A percentile compares a stretch with the other conserved stretches of the same genome.
These are phyloP conservation scores for Seriola rivoliana DNA, from an alignment of 2,113 vertebrate species.

Conservation along the genomic window DNA sequence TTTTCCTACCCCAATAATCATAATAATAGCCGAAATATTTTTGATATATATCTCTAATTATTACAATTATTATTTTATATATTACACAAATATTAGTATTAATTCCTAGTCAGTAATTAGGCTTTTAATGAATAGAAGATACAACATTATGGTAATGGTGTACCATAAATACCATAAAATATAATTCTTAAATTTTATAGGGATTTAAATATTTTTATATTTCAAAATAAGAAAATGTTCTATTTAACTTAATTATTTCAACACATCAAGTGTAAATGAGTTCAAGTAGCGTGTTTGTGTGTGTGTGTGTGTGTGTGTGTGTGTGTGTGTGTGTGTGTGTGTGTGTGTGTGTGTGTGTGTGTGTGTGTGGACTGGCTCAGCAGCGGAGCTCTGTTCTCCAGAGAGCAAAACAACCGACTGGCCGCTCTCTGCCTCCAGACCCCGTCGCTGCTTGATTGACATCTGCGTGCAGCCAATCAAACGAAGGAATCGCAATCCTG, in stretches of 20 bases:
- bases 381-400: conserved; percentile 75
- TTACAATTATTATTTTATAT: neutral
- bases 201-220: neutral
- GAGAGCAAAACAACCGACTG: conserved; percentile 77
- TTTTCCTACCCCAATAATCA: neutral
- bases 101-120: neutral
- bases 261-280: neutral
- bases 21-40: too few relatives aligned
- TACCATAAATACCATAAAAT: neutral
- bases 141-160: neutral
- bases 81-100: neutral
- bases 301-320: conserved; percentile 30
- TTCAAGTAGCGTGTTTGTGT: neutral
- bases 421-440: conserved; percentile 33
- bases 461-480: conserved; percentile 70
- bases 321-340: conserved; percentile 18
- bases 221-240: neutral
- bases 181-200: neutral
- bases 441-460: conserved; percentile 79
- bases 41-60: too few relatives aligned
- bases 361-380: neutral
- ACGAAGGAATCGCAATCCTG: neutral
- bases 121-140: neutral
- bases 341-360: conserved; percentile 24
- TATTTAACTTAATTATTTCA: neutral